Evolutionary conservation across 2,888 invertebrate species (phyloP), one percentile per base, ranked within the genome.

Genomic region (Eupithecia exiguata): DNA sequence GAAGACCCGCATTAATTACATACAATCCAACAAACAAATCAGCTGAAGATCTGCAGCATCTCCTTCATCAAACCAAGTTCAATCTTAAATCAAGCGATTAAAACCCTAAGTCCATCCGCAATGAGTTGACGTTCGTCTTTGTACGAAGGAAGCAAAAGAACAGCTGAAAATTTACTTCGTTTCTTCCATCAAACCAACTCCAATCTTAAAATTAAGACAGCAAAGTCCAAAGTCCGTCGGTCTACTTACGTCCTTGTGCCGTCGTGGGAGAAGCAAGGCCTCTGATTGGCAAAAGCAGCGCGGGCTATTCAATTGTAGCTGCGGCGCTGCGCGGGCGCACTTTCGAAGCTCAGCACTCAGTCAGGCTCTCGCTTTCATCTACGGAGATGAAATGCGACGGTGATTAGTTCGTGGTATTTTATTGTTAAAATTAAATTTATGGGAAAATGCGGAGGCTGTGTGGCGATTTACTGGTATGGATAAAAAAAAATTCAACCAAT

Each of bases 281-380:
- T 83, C 82, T 86, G 89, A 92, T 91, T 91, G 92, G 93, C 75
- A 62, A 74, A 81, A 79, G 72, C 70, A 82, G 83, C 89, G 92
- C 92, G 93, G 87, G 91, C 88, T 82, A 90, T 93, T 94, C 93
- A 92, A 94, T 92, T 89, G 89, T 84, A 79, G 82, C 80, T 82
- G 84, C 81, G 58, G 87, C 84, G 81, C 84, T 84, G 89, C 89
- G 89, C 88, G 87, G 78, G 89, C 91, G 90, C 93, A 94, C 92
- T 92, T 91, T 93, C 93, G 87, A 86, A 88, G 86, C 86, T 87
- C 73, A 80, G 78, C 83, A 85, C 86, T 87, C 73, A 80, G 78
- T 84, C 83, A 84, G 84, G 86, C 85, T 86, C 87, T 92, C 91
- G 88, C 92, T 93, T 92, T 93, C 91, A 85, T 89, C 87, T 82